Conservation (phyloP, 37 sponge, comb jelly and placozoan genomes). For the Chondrilla cf. caribensis region DNA sequence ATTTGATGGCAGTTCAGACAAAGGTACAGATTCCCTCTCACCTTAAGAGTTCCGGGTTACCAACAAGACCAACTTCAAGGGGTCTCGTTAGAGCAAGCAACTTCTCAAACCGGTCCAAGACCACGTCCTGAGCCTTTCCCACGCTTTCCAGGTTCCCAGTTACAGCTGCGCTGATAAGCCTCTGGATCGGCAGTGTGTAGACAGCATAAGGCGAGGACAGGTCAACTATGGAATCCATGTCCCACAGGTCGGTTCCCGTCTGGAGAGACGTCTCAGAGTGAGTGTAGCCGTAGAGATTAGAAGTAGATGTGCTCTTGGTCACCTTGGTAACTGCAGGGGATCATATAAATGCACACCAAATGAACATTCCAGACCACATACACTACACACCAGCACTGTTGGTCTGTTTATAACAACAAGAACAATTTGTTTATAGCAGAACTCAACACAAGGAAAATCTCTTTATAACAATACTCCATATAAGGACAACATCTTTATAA, state of each 20-base stretch:
- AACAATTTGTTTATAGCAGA: not conserved
- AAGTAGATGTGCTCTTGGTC: slow-evolving; percentile 17
- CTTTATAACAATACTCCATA: not conserved
- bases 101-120: slow-evolving; percentile 21
- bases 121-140: slow-evolving; percentile 15
- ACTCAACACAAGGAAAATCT: not conserved
- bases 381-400: too few relatives aligned
- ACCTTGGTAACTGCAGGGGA: not conserved
- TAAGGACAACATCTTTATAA: too few relatives aligned
- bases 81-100: not conserved
- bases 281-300: slow-evolving; percentile 14
- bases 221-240: slow-evolving; percentile 20
- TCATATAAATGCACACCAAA: too few relatives aligned
- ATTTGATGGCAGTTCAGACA: too few relatives aligned
- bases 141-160: slow-evolving; percentile 34
- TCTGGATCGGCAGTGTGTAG: slow-evolving; percentile 47
- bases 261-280: slow-evolving; percentile 4
- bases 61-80: slow-evolving; percentile 13
- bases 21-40: too few relatives aligned
- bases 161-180: slow-evolving; percentile 49
- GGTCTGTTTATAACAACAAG: not conserved
- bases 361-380: too few relatives aligned
- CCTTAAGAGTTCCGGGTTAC: not conserved
- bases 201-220: slow-evolving; percentile 10
- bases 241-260: slow-evolving; percentile 17